Base-by-base conservation (phyloP, 2,888 invertebrate genomes). In the Agapostemon virescens region DNA sequence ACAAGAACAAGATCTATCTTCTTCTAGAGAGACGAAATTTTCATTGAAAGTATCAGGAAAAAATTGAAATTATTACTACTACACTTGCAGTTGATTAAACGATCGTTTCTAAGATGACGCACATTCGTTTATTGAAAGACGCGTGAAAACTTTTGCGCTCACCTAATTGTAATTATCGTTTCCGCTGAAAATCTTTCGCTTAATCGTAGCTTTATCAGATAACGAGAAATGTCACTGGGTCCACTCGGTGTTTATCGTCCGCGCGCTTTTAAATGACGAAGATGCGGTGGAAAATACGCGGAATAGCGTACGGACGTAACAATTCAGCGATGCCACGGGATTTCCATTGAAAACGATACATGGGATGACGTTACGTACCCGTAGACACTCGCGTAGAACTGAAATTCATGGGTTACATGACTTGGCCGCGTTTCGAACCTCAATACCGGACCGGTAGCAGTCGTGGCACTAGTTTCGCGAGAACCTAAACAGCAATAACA, bases 401-500 rank as follows among this genome's bases (percentile, higher is more conserved):
- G 64, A 55, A 73, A 74, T 33, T 23, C 30, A n/a, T 33, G 45
- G 15, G 4, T 36, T 55, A 36, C 20, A 36, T 30, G 45, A 69
- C n/a, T 64, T 13, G 33, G 42, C 26, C 49, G 67, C 23, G 69
- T 61, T 71, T 71, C 11, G 49, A 1, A 52, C 5, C 23, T 7
- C 17, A 68, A 23, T 63, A 49, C 13, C 40, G 30, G 33, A 20
- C 9, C 49, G 67, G 49, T 40, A 69, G 66, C 52, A 38, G 17
- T 42, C 20, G 58, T 23, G 52, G 45, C 17, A 77, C 58, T 81
- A 55, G 69, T 74, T 71, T 69, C 20, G n/a, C 13, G 58, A 36
- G 64, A 64, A n/a, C 38, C 26, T 40, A 69, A 63, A 70, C 71
- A 61, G 66, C 52, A 69, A 66, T 20, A 61, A 61, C 61, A 33